phyloP scores from a whole-genome alignment of 2,888 invertebrate species.

The Scaptomyza flava region DNA sequence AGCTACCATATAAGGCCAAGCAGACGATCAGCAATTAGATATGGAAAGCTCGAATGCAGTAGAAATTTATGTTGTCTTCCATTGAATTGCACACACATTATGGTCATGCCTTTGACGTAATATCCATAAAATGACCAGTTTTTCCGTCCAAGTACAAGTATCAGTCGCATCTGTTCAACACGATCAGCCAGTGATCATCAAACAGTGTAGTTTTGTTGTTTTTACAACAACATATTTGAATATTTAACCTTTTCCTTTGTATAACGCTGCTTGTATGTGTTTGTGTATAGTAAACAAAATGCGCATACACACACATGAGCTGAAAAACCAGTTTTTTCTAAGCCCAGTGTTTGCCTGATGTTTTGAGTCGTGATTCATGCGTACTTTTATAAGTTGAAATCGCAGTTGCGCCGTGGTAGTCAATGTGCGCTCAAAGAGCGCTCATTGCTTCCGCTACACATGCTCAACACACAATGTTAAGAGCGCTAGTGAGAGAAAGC shows the following conservation, averaged over 20 bases:
- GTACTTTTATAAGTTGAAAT: constrained; percentile 49
- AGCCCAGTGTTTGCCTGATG: constrained; percentile 37
- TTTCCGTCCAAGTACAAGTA: constrained; percentile 20
- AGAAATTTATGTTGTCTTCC: constrained; percentile 38
- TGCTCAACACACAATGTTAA: constrained; percentile 27
- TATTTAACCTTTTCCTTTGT: constrained; percentile 72
- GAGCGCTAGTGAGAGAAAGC: background rate
- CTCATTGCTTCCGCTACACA: constrained; percentile 64
- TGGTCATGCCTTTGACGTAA: constrained; percentile 58
- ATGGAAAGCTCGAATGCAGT: constrained; percentile 42
- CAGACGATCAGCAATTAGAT: constrained; percentile 41
- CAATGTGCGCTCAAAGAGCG: constrained; percentile 47
- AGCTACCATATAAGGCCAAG: constrained; percentile 38
- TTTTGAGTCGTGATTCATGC: constrained; percentile 72
- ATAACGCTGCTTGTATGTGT: constrained; percentile 29
- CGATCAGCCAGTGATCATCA: constrained; percentile 18
- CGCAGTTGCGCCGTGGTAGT: constrained; percentile 30
- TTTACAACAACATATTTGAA: constrained; percentile 58
- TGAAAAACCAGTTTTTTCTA: constrained; percentile 71
- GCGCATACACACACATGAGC: constrained; percentile 24
- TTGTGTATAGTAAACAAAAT: constrained; percentile 36
- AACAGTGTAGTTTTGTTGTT: constrained; percentile 12
- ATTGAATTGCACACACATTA: constrained; percentile 42
- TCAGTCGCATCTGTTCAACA: constrained; percentile 38
- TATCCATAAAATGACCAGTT: constrained; percentile 49